A percentile compares a stretch with the other conserved stretches of the same genome.
phyloP scores from a whole-genome alignment of 2,888 invertebrate species.

The Crepidodera aurea region DNA sequence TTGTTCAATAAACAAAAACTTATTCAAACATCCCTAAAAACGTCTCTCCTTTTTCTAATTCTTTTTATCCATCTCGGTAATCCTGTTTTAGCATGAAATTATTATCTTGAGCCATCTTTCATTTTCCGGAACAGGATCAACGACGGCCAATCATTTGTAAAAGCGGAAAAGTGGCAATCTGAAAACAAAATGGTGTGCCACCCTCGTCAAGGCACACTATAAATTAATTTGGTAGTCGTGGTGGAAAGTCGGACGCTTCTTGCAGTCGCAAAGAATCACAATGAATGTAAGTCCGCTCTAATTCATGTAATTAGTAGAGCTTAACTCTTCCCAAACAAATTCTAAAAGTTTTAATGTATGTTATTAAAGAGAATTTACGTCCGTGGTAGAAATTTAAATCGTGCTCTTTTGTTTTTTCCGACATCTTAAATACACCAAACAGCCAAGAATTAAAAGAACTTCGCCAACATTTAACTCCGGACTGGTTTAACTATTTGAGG shows the following conservation, averaged over 20 bases:
- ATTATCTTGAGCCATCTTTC: not conserved
- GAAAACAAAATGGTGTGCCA: conserved; percentile 38
- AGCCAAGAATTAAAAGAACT: conserved; percentile 39
- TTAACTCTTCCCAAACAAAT: conserved; percentile 58
- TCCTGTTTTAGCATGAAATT: not conserved
- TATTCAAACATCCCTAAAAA: not conserved
- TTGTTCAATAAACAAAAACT: too few relatives aligned
- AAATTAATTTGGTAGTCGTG: conserved; percentile 54
- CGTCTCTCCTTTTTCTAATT: not conserved
- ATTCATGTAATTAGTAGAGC: conserved; percentile 61
- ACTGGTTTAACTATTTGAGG: conserved; percentile 28
- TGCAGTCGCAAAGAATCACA: conserved; percentile 57
- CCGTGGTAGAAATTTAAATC: conserved; percentile 48
- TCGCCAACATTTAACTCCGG: conserved; percentile 34
- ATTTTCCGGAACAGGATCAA: not conserved
- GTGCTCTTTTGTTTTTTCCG: conserved; percentile 43
- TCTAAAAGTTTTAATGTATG: conserved; percentile 61
- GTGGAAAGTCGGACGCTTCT: conserved; percentile 32
- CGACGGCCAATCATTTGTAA: conserved; percentile 3
- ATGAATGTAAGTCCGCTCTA: conserved; percentile 60
- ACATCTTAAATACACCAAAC: conserved; percentile 42
- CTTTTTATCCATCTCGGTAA: not conserved
- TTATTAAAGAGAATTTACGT: conserved; percentile 60
- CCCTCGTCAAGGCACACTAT: conserved; percentile 46
- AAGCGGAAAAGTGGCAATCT: conserved; percentile 36